Base-by-base conservation (phyloP, 1,140 invertebrate genomes). In the Sarcophaga peregrina region DNA sequence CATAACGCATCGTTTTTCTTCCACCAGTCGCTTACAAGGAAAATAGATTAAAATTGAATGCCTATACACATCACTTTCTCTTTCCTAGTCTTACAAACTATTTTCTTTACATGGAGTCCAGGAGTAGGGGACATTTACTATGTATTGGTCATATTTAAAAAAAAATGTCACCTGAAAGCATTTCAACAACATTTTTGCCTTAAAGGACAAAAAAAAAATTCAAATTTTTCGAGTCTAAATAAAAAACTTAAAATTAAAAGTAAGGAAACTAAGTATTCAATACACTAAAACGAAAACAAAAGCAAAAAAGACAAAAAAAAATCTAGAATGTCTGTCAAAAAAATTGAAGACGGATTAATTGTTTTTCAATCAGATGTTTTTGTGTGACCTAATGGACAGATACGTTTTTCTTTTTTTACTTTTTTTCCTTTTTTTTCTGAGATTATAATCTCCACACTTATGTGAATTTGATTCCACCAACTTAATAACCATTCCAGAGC, bases 361-460 rank as follows among this genome's bases (percentile, higher is more conserved):
- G 47, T 78, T 78, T 78, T 78, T n/a, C 75, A 78, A 50, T 37
- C 75, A 50, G 15, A 78, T 75, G 73, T 75, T 48, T 78, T 20
- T 78, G 75, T 37, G 4, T 78, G 75, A 78, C 75, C 75, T 78
- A 78, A 78, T 78, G 75, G 75, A 78, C 75, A 78, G 15, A 78
- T 78, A 78, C 75, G 37, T 72, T 72, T 72, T 72, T 9, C 62
- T 20, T 72, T 72, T 72, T 25, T 37, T 37, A 2, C 4, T 37
- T 37, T 37, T 68, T 68, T 68, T 68, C 20, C 4, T 37, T 37
- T 37, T 37, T 68, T 68, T 68, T 68, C 20, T 68, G 17, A 68
- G 75, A 78, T 78, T 78, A 20, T 52, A 78, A 78, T 78, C 75
- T 78, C 75, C 75, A 78, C 75, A 78, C 75, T 78, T 78, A 47